Percentiles rank a stretch among this genome's conserved stretches.
These are phyloP conservation scores for Bos taurus DNA, from an alignment of 2,113 vertebrate species.

Conservation along the genomic window ARS-UCD2.0 NC_037328.1:108439001-108439500, in stretches of 20 bases:
- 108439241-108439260: neutral
- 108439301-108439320: neutral
- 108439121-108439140: neutral
- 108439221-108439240: neutral
- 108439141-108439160: neutral
- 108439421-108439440: neutral
- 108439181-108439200: neutral
- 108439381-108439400: neutral
- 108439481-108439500: constrained; percentile 35
- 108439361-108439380: neutral
- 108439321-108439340: neutral
- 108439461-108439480: neutral
- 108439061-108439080: neutral
- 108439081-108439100: neutral
- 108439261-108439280: neutral
- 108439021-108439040: neutral
- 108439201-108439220: neutral
- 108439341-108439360: neutral
- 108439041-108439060: neutral
- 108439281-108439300: neutral
- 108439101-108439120: neutral
- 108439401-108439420: neutral
- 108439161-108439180: neutral
- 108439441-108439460: neutral
- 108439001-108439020: neutral